These are phyloP conservation scores for Ciona savignyi DNA, from an alignment of 23 tunicate species.

Conservation along the genomic window DNA sequence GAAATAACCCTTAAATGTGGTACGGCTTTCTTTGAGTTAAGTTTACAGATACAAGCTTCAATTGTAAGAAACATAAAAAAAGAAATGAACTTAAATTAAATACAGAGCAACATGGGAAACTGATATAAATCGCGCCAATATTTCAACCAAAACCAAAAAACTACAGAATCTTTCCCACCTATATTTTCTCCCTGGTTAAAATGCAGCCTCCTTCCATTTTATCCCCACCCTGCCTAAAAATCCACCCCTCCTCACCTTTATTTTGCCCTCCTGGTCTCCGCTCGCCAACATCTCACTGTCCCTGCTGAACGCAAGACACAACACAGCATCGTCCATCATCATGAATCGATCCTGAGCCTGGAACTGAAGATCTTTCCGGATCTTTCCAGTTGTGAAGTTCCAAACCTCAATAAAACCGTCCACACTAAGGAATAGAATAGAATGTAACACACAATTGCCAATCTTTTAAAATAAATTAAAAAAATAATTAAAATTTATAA, in stretches of 20 bases:
- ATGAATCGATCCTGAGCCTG: conserved; percentile 94
- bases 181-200: conserved; percentile 85
- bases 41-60: no score
- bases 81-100: no score
- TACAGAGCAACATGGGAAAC: no score
- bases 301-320: conserved; percentile 83
- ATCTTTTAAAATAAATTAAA: no score
- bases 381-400: conserved; percentile 94
- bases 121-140: conserved; percentile 96
- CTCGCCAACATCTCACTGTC: conserved; percentile 98
- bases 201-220: conserved; percentile 93
- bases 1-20: no score
- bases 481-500: no score
- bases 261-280: conserved; percentile 93
- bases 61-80: no score
- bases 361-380: conserved; percentile 91
- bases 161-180: conserved; percentile 89
- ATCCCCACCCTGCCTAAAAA: no score
- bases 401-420: conserved; percentile 98
- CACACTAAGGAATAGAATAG: conserved; percentile 68
- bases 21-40: no score
- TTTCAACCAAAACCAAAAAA: conserved; percentile 86
- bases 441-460: no score
- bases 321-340: conserved; percentile 98
- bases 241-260: conserved; percentile 76